Base-by-base conservation (phyloP, 1,140 invertebrate genomes). In the Episyrphus balteatus region DNA sequence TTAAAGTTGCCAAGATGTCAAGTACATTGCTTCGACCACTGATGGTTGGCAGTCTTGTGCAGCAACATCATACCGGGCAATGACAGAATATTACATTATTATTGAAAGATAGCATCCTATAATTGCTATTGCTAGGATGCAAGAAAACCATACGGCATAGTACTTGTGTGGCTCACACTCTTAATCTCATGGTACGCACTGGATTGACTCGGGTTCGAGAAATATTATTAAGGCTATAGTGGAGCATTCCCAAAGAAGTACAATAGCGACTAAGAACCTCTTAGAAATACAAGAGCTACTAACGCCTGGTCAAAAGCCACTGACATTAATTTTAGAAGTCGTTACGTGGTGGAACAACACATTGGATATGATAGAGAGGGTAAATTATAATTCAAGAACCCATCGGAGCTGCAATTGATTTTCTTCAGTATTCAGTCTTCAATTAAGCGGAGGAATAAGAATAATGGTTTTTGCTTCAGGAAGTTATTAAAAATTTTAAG, bases 101-200 rank as follows among this genome's bases (percentile, higher is more conserved):
- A 47, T 32, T 47, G 9, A n/a, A n/a, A n/a, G n/a, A n/a, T 10
- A 10, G 33, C 14, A 34, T n/a, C 9, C n/a, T n/a, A n/a, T n/a
- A n/a, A n/a, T n/a, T n/a, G n/a, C n/a, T n/a, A n/a, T n/a, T n/a
- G n/a, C n/a, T n/a, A n/a, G n/a, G n/a, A n/a, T n/a, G n/a, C 33
- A 34, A 10, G 33, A 34, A n/a, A 9, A n/a, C 9, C 33, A 34
- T n/a, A 34, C 33, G 33, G 33, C 33, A 9, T 9, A 34, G n/a
- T 34, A 34, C 46, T 15, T 54, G 46, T 44, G 17, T 51, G 17
- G 52, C 52, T 14, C 46, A 54, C 32, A 49, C 50, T 30, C 30
- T 53, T n/a, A 51, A 53, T 51, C 46, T 53, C 37, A 32, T 51
- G 6, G 52, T 51, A 10, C 49, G 34, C n/a, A n/a, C n/a, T n/a